A percentile compares a stretch with the other conserved stretches of the same genome.
These are phyloP conservation scores for Anabacerthia variegaticeps DNA, from an alignment of 2,797 vertebrate genomes.

Conservation along the genomic window DNA sequence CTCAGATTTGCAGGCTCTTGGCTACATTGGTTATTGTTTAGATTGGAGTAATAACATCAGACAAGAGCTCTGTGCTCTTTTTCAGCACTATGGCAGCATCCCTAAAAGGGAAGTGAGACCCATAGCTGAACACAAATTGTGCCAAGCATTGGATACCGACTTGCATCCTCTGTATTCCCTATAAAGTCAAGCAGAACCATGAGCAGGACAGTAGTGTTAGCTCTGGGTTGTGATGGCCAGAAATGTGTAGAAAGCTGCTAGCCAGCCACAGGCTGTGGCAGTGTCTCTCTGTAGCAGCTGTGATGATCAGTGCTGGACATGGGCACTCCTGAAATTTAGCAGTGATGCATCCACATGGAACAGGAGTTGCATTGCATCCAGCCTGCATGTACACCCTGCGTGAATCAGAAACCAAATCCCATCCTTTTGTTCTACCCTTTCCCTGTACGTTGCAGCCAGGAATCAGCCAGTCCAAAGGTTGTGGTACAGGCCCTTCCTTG, in stretches of 20 bases:
- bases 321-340: neutral
- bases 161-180: neutral
- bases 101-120: neutral
- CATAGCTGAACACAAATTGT: neutral
- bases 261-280: neutral
- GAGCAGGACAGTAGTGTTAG: neutral
- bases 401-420: neutral
- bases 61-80: neutral
- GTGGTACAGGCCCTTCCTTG: neutral
- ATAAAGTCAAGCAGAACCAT: neutral
- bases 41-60: neutral
- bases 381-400: neutral
- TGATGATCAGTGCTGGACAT: neutral
- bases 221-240: neutral
- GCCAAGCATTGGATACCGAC: neutral
- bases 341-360: neutral
- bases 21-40: neutral
- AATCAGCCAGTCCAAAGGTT: neutral
- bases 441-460: neutral
- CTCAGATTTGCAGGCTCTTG: neutral
- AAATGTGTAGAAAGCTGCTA: neutral
- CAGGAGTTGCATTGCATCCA: neutral
- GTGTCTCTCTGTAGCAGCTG: neutral
- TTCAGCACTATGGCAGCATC: neutral
- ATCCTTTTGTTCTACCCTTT: neutral